Base-by-base conservation (phyloP, 2,888 invertebrate genomes). In the Leucophenga montana region DNA sequence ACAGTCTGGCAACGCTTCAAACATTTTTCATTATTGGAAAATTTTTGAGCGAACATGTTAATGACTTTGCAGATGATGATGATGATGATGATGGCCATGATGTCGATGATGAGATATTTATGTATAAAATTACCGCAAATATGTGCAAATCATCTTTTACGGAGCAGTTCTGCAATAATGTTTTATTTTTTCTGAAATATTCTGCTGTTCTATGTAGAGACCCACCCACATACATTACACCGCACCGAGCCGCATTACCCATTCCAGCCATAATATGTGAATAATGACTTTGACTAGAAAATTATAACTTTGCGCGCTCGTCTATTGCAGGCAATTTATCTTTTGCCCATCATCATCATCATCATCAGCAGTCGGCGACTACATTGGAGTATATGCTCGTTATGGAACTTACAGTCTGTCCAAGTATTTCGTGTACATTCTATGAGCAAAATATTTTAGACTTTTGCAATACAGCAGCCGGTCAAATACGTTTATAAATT, bases 291-390 rank as follows among this genome's bases (percentile, higher is more conserved):
- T 66, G 53, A 9, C 66, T 56, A 13, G 56, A 16, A 61, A 61
- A 61, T 61, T 61, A 39, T 16, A 39, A 61, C 61, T 61, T 61
- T 61, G 61, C 18, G 61, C 39, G 33, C 61, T 31, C 8, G 44
- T 61, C 61, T 33, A 61, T 75, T 76, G 78, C 77, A 79, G 74
- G 78, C 78, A 78, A 79, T 78, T 78, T 78, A 78, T 78, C 79
- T 78, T 79, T 73, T 78, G 77, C 75, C 75, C 77, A 75, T 70
- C 74, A 77, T 31, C 44, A 61, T 61, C 61, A 61, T 61, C 61
- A 61, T 20, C 61, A 56, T 61, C 65, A 31, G 14, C 50, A 54
- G 65, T 20, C 22, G 48, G 33, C 46, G 39, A 39, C 77, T 66
- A 69, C 70, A 65, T 46, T 71, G 39, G 39, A 39, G 39, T 39